Evolutionary conservation across 2,113 vertebrate species (phyloP), one percentile per base, ranked within the genome.

Genomic region (Chascanopsetta lugubris): DNA sequence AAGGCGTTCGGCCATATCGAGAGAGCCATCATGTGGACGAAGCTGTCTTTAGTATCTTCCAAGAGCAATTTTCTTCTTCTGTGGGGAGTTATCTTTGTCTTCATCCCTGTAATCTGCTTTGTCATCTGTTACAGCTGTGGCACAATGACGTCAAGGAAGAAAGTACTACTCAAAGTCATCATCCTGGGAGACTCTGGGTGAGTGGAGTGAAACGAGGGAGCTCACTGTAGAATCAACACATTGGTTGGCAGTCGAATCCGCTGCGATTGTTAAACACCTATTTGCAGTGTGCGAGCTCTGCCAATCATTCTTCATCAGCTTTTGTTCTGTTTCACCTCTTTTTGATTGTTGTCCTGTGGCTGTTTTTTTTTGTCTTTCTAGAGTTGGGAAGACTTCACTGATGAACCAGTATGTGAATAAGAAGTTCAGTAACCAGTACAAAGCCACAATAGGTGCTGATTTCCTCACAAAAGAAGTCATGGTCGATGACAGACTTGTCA

Each of bases 351-450:
- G 22, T 43, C 29, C 8, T 78, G 24, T 61, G n/a, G 13, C 43
- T 32, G 7, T 57, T 58, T 61, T 46, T 38, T 42, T 42, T 34
- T 11, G 38, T 48, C 59, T 34, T 42, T 47, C 12, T 82, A 98
- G 96, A 68, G 96, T 98, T 51, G 96, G 96, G 20, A 98, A 98
- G 90, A 98, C 96, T 47, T 98, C 96, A 0, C 89, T 98, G 61
- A 98, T 98, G 96, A 98, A 98, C 91, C 96, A 98, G 88, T 98
- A 98, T 89, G 96, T 98, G 86, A 98, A 98, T 90, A 98, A 98
- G 93, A 98, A 98, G 90, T 98, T 98, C 92, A 98, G 95, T 88
- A 98, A 98, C 86, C 96, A 98, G 84, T 98, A 98, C 89, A 98
- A 98, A 93, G 96, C 96, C 67, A 98, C 96, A 87, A 98, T 98